A percentile compares a stretch with the other conserved stretches of the same genome.
These are phyloP conservation scores for Colaptes auratus DNA, from an alignment of 2,113 vertebrate genomes.

Conservation along the genomic window DNA sequence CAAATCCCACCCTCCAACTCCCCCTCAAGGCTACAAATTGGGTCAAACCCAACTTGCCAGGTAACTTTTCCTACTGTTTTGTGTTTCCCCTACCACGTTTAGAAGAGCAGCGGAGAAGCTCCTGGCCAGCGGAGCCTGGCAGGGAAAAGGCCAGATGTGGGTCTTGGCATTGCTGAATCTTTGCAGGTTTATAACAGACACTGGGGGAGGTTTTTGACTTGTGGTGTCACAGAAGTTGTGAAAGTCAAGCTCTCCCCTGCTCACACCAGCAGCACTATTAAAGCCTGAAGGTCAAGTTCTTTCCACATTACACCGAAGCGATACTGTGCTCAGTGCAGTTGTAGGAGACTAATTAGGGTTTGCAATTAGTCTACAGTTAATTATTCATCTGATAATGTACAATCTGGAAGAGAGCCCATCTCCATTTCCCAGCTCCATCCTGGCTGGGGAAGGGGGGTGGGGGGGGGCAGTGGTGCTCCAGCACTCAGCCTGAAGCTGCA, in stretches of 20 bases:
- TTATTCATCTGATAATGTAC: slow-evolving; percentile 61
- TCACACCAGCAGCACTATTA: neutral
- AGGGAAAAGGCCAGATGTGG: fast-evolving
- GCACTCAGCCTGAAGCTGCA: neutral
- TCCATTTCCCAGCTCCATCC: neutral
- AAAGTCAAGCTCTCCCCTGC: neutral
- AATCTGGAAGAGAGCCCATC: slow-evolving; percentile 36
- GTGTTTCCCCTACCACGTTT: neutral
- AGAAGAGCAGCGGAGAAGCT: neutral
- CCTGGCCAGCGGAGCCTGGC: neutral
- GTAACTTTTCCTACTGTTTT: neutral
- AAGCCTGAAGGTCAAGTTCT: slow-evolving; percentile 40
- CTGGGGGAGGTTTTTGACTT: neutral
- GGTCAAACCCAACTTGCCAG: neutral
- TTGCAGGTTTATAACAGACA: neutral
- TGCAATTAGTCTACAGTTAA: slow-evolving; percentile 52
- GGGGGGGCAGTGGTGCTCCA: neutral
- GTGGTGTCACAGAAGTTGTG: neutral
- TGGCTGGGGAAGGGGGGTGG: neutral
- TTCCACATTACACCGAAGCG: neutral
- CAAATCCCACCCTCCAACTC: neutral
- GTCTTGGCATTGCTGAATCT: fast-evolving
- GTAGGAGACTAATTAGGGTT: slow-evolving; percentile 26
- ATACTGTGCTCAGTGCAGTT: neutral
- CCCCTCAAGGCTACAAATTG: neutral